Base-by-base conservation (phyloP, 2,888 invertebrate species). In the Cantharis nigra region DNA sequence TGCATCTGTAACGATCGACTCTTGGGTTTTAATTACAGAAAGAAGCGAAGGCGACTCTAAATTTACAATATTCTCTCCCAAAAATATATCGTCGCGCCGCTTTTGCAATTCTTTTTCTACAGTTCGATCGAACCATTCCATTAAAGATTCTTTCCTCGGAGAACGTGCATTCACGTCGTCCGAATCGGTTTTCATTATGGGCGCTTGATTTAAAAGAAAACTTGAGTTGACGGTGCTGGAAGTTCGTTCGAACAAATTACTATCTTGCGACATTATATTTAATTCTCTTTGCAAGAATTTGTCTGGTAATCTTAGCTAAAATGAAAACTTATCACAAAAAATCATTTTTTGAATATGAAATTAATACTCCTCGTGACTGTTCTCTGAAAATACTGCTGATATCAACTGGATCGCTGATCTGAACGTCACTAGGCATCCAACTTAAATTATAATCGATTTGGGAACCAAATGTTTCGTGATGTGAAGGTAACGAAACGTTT, bases 1-100 rank as follows among this genome's bases (percentile, higher is more conserved):
- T 9, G 87, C 85, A 77, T 85, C 85, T 2, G 85, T 80, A 71
- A 87, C 49, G 9, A 71, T 16, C 3, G 76, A 73, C 72, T 80
- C 76, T 13, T 16, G 67, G 16, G 7, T 18, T 62, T 65, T 16
- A 18, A 18, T 23, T 64, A 13, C 30, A 14, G 33, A 18, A 33
- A 10, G 30, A 23, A 18, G 49, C 28, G 71, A 77, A n/a, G 71
- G 78, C 14, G 67, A 69, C 4, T 71, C 74, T 5, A 79, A 28
- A 33, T 72, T 77, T 7, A 79, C 72, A 11, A 77, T 23, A 49
- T 79, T 77, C 67, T 79, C 79, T 20, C 72, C 75, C 4, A 76
- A 16, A 26, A 80, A 69, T 75, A 78, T 13, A 72, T 77, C 63
- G 14, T 69, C 79, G 10, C 79, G 79, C 13, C 81, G 80, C 63